A percentile compares a stretch with the other conserved stretches of the same genome.
Evolutionary conservation across 1,140 invertebrate species (phyloP).

Genomic region (Cotesia glomerata): DNA sequence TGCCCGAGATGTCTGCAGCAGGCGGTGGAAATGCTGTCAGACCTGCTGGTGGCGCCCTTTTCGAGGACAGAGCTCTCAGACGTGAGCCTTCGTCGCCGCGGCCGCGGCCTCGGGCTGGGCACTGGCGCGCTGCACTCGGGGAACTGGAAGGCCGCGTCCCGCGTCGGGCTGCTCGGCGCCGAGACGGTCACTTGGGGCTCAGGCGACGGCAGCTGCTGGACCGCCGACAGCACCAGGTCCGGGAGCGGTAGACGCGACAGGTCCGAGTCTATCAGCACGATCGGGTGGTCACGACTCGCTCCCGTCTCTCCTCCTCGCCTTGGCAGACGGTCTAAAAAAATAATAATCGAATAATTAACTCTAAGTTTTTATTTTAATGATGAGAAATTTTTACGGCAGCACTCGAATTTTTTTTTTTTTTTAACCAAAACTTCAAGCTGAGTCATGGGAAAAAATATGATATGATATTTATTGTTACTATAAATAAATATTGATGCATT

Average conservation of each 20-base stretch:
- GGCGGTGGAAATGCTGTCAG: conserved; percentile 35
- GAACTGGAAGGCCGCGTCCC: conserved; percentile 60
- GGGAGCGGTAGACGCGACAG: conserved; percentile 54
- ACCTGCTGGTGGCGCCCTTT: conserved; percentile 35
- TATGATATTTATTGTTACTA: background rate
- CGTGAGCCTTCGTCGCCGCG: conserved; percentile 55
- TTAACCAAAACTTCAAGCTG: too few relatives aligned
- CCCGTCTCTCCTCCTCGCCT: conserved; percentile 44
- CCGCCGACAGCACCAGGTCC: conserved; percentile 56
- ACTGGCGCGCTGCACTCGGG: conserved; percentile 57
- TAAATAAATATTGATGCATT: background rate
- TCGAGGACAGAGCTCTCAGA: conserved; percentile 51
- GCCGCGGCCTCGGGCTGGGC: conserved; percentile 58
- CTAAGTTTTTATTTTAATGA: background rate
- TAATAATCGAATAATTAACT: background rate
- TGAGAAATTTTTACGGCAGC: background rate
- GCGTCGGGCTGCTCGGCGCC: conserved; percentile 58
- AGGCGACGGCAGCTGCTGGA: conserved; percentile 54
- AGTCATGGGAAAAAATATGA: background rate
- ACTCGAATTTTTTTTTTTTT: too few relatives aligned
- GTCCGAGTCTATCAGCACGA: conserved; percentile 56
- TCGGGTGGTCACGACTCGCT: conserved; percentile 47
- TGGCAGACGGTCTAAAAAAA: conserved; percentile 53
- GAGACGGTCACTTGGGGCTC: conserved; percentile 58
- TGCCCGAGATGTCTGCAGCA: conserved; percentile 43